These are phyloP conservation scores for Trissolcus basalis DNA, from an alignment of 1,140 invertebrate genomes.

Conservation along the genomic window DNA sequence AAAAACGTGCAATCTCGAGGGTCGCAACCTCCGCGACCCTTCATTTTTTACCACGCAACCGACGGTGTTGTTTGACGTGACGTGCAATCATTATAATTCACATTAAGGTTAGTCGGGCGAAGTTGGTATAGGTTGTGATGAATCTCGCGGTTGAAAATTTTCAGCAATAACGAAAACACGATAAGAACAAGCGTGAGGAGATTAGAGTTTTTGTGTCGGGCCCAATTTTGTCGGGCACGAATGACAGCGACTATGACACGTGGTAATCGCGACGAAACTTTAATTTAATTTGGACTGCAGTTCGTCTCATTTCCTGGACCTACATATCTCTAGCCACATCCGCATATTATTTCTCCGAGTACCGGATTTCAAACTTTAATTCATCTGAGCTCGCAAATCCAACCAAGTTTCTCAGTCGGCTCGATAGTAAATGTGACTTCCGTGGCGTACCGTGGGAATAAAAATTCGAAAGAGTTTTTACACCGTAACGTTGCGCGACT, in stretches of 20 bases:
- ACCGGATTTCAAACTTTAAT: conserved; percentile 67
- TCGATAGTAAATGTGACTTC: conserved; percentile 55
- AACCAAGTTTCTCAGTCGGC: conserved; percentile 51
- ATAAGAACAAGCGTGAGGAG: conserved; percentile 15
- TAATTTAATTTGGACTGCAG: conserved; percentile 65
- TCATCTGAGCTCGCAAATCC: conserved; percentile 61
- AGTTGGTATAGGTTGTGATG: conserved; percentile 5
- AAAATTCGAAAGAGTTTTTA: conserved; percentile 57
- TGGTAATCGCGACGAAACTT: conserved; percentile 63
- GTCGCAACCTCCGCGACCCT: conserved; percentile 16
- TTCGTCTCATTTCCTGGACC: conserved; percentile 62
- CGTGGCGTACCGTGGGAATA: conserved; percentile 48
- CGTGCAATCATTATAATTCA: conserved; percentile 26
- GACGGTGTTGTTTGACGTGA: conserved; percentile 17
- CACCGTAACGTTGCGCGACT: conserved; percentile 44
- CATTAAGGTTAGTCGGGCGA: conserved; percentile 25
- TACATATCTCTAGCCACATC: conserved; percentile 56
- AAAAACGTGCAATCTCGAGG: conserved; percentile 63
- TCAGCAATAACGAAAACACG: neutral
- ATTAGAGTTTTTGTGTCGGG: neutral
- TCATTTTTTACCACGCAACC: conserved; percentile 31
- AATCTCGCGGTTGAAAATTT: conserved; percentile 2
- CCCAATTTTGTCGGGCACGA: conserved; percentile 27
- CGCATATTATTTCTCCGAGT: conserved; percentile 64
- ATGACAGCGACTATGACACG: conserved; percentile 40